Conservation (phyloP, 2,113 vertebrate species). For the Pogona vitticeps region DNA sequence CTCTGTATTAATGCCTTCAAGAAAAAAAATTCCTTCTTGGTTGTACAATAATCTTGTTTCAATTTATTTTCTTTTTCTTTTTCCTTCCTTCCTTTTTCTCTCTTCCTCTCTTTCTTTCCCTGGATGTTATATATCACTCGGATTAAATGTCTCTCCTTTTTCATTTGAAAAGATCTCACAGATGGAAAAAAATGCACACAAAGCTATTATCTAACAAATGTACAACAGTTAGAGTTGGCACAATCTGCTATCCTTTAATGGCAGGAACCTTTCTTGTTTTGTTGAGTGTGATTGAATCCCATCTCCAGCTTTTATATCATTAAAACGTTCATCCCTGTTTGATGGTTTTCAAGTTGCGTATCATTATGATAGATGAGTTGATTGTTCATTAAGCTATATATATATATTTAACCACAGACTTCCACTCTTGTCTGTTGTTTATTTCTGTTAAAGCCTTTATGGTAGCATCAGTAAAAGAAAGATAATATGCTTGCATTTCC, state of each 20-base stretch:
- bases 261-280: constrained; percentile 66
- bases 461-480: constrained; percentile 68
- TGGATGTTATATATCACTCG: constrained; percentile 68
- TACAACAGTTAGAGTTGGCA: constrained; percentile 63
- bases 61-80: neutral
- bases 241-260: constrained; percentile 65
- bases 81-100: no score
- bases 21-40: constrained; percentile 64
- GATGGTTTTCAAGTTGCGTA: constrained; percentile 62
- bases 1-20: constrained; percentile 59
- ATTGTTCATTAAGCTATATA: constrained; percentile 69
- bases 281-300: constrained; percentile 57
- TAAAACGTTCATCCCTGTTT: constrained; percentile 63
- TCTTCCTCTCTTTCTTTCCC: no score
- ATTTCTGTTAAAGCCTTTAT: constrained; percentile 64
- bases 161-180: constrained; percentile 51
- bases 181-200: neutral
- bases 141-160: constrained; percentile 56
- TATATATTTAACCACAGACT: constrained; percentile 36
- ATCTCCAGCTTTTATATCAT: constrained; percentile 62
- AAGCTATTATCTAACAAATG: constrained; percentile 70
- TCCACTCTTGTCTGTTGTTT: constrained; percentile 66
- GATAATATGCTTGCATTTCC: constrained; percentile 32
- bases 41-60: constrained; percentile 58
- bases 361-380: constrained; percentile 65